A percentile compares a stretch with the other conserved stretches of the same genome.
Evolutionary conservation across 2,888 invertebrate species (phyloP).

Genomic region (Pycnomerus fuliginosus): DNA sequence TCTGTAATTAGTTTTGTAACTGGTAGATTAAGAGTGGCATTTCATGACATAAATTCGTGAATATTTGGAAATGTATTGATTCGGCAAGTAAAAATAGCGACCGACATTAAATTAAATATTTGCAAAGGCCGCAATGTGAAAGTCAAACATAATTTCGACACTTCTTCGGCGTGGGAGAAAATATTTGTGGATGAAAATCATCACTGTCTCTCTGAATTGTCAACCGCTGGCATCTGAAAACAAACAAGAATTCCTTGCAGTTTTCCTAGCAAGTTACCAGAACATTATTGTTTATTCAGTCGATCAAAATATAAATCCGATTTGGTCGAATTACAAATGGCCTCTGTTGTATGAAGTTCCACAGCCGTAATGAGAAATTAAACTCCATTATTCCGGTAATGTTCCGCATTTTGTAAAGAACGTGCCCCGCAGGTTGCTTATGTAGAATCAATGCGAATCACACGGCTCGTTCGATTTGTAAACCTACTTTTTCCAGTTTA

Average conservation of each 20-base stretch:
- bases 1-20: no score
- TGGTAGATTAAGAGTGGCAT: no score
- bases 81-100: slow-evolving; percentile 18
- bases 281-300: slow-evolving; percentile 17
- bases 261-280: slow-evolving; percentile 16
- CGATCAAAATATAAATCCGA: slow-evolving; percentile 22
- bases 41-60: no score
- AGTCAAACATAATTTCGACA: slow-evolving; percentile 25
- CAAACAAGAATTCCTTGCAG: slow-evolving; percentile 23
- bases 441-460: slow-evolving; percentile 17
- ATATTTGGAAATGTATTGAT: no score
- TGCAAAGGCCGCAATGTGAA: slow-evolving; percentile 22
- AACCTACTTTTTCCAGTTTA: slow-evolving; percentile 7
- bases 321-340: slow-evolving; percentile 15
- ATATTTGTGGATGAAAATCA: slow-evolving; percentile 25
- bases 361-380: slow-evolving; percentile 17
- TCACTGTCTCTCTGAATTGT: slow-evolving; percentile 22
- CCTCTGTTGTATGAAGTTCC: slow-evolving; percentile 4
- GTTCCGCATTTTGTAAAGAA: slow-evolving; percentile 17
- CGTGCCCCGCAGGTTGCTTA: slow-evolving; percentile 11
- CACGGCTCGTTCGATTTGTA: slow-evolving; percentile 14
- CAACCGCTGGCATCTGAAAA: slow-evolving; percentile 20
- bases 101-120: slow-evolving; percentile 22
- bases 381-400: slow-evolving; percentile 19
- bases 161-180: slow-evolving; percentile 18